A percentile compares a stretch with the other conserved stretches of the same genome.
These are phyloP conservation scores for Okamejei kenojei DNA, from an alignment of 2,797 vertebrate genomes.

Conservation along the genomic window DNA sequence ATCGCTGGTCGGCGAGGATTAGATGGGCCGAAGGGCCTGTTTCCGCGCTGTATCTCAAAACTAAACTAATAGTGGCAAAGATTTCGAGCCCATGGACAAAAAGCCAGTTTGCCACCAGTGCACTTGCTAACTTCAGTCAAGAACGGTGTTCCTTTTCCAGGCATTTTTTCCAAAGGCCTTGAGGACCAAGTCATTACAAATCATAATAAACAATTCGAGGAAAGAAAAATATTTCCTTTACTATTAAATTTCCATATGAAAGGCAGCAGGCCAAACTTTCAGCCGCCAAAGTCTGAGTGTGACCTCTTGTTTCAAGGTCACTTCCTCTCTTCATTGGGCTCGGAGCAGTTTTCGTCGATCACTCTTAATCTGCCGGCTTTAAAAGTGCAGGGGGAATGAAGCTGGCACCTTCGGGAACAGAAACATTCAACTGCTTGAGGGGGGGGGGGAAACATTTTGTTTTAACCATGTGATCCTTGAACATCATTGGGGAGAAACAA, in stretches of 20 bases:
- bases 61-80: not conserved
- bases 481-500: constrained; percentile 28
- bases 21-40: too few species aligned
- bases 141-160: not conserved
- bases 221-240: constrained; percentile 1
- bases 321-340: constrained; percentile 54
- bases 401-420: constrained; percentile 29
- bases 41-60: too few species aligned
- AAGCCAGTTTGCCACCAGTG: not conserved
- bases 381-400: constrained; percentile 40
- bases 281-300: constrained; percentile 52
- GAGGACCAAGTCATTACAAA: not conserved
- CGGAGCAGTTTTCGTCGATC: constrained; percentile 58
- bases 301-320: constrained; percentile 61
- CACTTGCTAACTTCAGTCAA: not conserved
- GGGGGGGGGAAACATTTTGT: not conserved
- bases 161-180: not conserved
- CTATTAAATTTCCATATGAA: constrained; percentile 33
- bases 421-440: constrained; percentile 2
- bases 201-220: not conserved
- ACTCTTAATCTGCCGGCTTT: constrained; percentile 43
- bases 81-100: not conserved
- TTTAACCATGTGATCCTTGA: constrained; percentile 22
- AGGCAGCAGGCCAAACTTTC: constrained; percentile 43
- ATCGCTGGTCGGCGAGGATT: too few species aligned